Percentiles rank a stretch among this genome's conserved stretches.
phyloP scores from a whole-genome alignment of 2,888 invertebrate genomes.

The Iselma pallidipennis region DNA sequence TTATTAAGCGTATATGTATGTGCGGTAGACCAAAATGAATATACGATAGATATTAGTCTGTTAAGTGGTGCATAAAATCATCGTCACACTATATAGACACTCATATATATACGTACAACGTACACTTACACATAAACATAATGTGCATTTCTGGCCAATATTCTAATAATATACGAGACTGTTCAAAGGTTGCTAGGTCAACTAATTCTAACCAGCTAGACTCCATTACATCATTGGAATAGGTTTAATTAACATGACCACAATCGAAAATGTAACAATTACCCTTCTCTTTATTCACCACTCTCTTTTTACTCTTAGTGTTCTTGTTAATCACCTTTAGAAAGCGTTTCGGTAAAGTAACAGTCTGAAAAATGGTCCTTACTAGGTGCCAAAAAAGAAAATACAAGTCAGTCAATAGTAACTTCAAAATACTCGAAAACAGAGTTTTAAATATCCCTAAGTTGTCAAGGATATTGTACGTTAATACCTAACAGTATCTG shows the following conservation, averaged over 20 bases:
- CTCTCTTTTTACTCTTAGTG: neutral
- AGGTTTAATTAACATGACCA: slow-evolving; percentile 7
- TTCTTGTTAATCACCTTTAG: neutral
- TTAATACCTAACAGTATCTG: neutral
- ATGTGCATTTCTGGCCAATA: neutral
- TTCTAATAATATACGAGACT: neutral
- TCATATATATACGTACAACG: neutral
- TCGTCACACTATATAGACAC: slow-evolving; percentile 4
- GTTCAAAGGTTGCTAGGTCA: neutral
- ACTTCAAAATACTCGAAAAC: neutral
- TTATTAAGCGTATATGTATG: slow-evolving; percentile 21
- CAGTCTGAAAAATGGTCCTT: neutral
- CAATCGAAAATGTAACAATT: neutral
- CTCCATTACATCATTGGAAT: slow-evolving; percentile 3
- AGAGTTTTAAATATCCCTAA: neutral
- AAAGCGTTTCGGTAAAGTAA: neutral
- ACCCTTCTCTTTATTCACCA: too few species aligned
- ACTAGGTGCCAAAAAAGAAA: neutral
- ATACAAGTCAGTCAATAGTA: neutral
- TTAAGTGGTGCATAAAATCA: slow-evolving; percentile 15
- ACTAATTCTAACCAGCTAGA: neutral
- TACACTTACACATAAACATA: neutral
- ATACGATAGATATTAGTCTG: slow-evolving; percentile 26
- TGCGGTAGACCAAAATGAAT: slow-evolving; percentile 23
- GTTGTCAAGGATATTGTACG: neutral